phyloP scores from a whole-genome alignment of 2,113 vertebrate genomes.

The Phrynosoma blainvillii region DNA sequence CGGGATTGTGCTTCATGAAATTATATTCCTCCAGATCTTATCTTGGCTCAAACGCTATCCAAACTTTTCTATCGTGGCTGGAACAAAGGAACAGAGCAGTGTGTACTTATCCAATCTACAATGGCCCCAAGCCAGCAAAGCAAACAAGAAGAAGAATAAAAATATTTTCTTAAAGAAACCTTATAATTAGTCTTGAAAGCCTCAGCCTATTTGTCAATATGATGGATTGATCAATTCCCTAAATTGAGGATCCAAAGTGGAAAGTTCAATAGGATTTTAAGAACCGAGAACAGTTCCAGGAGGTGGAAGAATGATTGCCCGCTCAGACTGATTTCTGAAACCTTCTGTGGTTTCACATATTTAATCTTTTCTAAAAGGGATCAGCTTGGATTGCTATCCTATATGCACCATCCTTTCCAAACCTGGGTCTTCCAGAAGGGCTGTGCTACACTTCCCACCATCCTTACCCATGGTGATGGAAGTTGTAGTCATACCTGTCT shows the following conservation, averaged over 20 bases:
- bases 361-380: no score
- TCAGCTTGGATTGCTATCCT: no score
- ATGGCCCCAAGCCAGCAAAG: no score
- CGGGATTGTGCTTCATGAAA: background rate
- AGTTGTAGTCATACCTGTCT: no score
- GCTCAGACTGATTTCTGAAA: background rate
- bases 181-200: conserved; percentile 12
- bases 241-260: background rate
- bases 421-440: no score
- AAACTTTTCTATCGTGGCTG: no score
- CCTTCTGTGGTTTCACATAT: background rate
- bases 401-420: no score
- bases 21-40: background rate
- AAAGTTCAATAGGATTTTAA: conserved; percentile 16
- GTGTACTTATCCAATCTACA: no score
- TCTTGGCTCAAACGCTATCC: background rate
- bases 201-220: conserved; percentile 10
- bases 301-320: background rate
- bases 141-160: no score
- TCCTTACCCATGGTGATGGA: no score
- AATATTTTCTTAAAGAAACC: background rate
- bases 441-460: no score
- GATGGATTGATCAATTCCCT: conserved; percentile 25
- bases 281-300: background rate
- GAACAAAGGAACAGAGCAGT: background rate